A percentile compares a stretch with the other conserved stretches of the same genome.
phyloP scores from a whole-genome alignment of 2,113 vertebrate genomes.

The Danio rerio region GRCz12tu NC_133200.1:12408001-12408500 shows the following conservation, averaged over 20 bases:
- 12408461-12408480: too few species aligned
- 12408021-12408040: slow-evolving; percentile 36
- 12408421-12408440: too few species aligned
- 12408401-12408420: too few species aligned
- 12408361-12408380: too few species aligned
- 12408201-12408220: slow-evolving; percentile 10
- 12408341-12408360: too few species aligned
- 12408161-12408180: slow-evolving; percentile 20
- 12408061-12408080: slow-evolving; percentile 9
- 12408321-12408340: too few species aligned
- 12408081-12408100: neutral
- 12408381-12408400: too few species aligned
- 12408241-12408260: slow-evolving; percentile 4
- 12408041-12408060: slow-evolving; percentile 34
- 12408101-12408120: slow-evolving; percentile 32
- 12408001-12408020: slow-evolving; percentile 19
- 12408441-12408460: too few species aligned
- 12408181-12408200: too few species aligned
- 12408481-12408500: too few species aligned
- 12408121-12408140: slow-evolving; percentile 33
- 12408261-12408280: neutral
- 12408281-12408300: too few species aligned
- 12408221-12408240: slow-evolving; percentile 24
- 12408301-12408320: too few species aligned
- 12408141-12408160: slow-evolving; percentile 38